Base-by-base conservation (phyloP, 2,797 vertebrate genomes). In the Poecilia velifera region DNA sequence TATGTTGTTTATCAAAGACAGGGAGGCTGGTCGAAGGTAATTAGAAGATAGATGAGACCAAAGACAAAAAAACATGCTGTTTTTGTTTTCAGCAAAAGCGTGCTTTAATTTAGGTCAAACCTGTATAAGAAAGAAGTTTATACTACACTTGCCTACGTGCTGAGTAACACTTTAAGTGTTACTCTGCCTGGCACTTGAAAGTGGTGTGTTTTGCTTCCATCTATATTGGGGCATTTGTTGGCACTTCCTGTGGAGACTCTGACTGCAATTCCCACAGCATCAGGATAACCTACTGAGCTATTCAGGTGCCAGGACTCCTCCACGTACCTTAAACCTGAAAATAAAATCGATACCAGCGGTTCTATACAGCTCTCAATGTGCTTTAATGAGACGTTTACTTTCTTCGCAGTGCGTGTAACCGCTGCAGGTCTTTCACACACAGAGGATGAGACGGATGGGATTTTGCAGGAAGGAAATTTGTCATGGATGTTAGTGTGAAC, bases 401-500 rank as follows among this genome's bases (percentile, higher is more conserved):
- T 57, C 34, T 45, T 41, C 31, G 14, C 9, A n/a, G 10, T 28
- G 34, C 53, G 3, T 31, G 20, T 47, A 41, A 45, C 59, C 18
- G 74, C 59, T 70, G 22, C 39, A 45, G 75, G 31, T 81, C 18
- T 66, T 73, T 31, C 71, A 73, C 4, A 6, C 75, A 6, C 75
- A 72, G 62, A 59, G 78, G 82, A 81, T 83, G 62, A 86, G 77
- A 81, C 72, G 12, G 78, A 74, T 82, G 36, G 62, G 51, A 75
- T 79, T 46, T 62, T 82, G 77, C 86, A 90, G 89, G 86, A 91
- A 91, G 86, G 91, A 85, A 81, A 86, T 87, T 84, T 88, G 86
- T 83, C 91, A 87, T 86, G 87, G 84, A 82, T 88, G 82, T 88
- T 82, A 64, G 68, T 49, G 70, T 62, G 80, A 72, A 45, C 31